Conservation (phyloP, 2,797 vertebrate genomes). For the Natrix natrix region DNA sequence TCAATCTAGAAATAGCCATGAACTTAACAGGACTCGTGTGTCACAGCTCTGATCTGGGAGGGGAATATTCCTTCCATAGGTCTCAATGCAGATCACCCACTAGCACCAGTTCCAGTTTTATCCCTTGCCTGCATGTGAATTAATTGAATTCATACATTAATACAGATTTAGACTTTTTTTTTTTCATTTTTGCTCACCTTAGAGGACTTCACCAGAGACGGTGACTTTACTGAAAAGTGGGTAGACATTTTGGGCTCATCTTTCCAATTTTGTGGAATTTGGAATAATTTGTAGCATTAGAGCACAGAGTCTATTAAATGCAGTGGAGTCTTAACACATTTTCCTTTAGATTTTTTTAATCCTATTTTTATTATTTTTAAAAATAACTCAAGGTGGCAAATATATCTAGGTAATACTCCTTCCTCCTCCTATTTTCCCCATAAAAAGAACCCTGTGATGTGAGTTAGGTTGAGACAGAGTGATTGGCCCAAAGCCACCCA, state of each 20-base stretch:
- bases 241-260: not conserved
- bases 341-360: not conserved
- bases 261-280: not conserved
- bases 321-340: not conserved
- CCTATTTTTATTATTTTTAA: not conserved
- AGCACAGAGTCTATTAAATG: not conserved
- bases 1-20: not conserved
- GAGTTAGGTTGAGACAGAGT: not conserved
- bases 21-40: not conserved
- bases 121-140: not conserved
- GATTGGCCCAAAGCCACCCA: not conserved
- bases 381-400: not conserved
- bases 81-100: not conserved
- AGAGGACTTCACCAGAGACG: not conserved
- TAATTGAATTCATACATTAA: not conserved
- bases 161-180: not conserved
- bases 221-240: not conserved
- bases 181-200: not conserved
- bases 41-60: not conserved
- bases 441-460: not conserved
- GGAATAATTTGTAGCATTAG: not conserved
- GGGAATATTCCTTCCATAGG: not conserved
- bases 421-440: not conserved
- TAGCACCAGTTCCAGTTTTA: not conserved
- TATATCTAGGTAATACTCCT: not conserved